Evolutionary conservation across 2,888 invertebrate genomes (phyloP), one percentile per base, ranked within the genome.

Genomic region (Heliothis peltigera): DNA sequence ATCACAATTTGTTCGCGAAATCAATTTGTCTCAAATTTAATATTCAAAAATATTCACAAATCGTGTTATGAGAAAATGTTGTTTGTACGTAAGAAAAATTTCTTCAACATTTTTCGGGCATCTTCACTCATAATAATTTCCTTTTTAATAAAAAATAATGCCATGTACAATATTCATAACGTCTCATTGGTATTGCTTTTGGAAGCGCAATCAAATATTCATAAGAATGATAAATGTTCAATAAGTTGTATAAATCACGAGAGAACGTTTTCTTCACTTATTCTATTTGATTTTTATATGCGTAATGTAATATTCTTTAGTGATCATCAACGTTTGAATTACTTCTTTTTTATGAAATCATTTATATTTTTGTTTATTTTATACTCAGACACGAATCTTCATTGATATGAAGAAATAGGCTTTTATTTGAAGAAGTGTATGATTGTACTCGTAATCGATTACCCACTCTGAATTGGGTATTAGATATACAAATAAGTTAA

Each of bases 191-290:
- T 19, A 18, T 64, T 62, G 52, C 48, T 21, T 64, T 53, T 60
- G 28, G 32, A 64, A 62, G 53, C 7, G 22, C 62, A 74, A 77
- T 76, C 65, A 63, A 74, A 71, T 71, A 70, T 71, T 74, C 62
- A 70, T 65, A 69, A 60, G 49, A 64, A 67, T 62, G n/a, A 62
- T 46, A 63, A 55, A 51, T 35, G 67, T 64, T 42, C 19, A 65
- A 67, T 67, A 69, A 71, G 25, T 64, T 54, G 57, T 25, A 59
- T 58, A 63, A 75, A 48, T 25, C 42, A 21, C 48, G 43, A 49
- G 57, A 46, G 52, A 39, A 47, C 15, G n/a, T 6, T 54, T 68
- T 64, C 64, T 67, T 35, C 57, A 66, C 70, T 68, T 64, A 32
- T 55, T 68, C 67, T 58, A 72, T 71, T 64, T 56, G 47, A 58